Percentiles rank a stretch among this genome's conserved stretches.
phyloP scores from a whole-genome alignment of 1,140 invertebrate genomes.

The Notospermus geniculatus region DNA sequence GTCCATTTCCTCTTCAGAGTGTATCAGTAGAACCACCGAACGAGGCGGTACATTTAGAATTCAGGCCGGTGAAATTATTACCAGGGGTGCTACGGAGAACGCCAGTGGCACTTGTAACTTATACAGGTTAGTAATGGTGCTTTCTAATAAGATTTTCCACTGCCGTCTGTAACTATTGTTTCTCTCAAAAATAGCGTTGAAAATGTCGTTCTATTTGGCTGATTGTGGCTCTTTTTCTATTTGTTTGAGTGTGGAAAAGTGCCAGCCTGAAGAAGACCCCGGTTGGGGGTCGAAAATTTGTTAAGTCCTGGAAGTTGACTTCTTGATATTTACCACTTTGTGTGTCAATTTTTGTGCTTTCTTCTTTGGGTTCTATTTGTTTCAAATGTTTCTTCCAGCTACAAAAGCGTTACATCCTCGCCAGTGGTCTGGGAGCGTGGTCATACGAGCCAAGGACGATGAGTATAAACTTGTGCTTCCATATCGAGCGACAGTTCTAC shows the following conservation, averaged over 20 bases:
- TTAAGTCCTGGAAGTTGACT: too few species aligned
- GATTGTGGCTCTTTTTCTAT: too few species aligned
- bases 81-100: constrained; percentile 64
- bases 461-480: constrained; percentile 62
- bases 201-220: too few species aligned
- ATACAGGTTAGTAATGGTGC: constrained; percentile 70
- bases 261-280: too few species aligned
- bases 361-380: too few species aligned
- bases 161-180: too few species aligned
- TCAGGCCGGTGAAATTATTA: constrained; percentile 63
- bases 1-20: constrained; percentile 46
- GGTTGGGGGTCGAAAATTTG: too few species aligned
- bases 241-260: too few species aligned
- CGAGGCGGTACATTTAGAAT: constrained; percentile 58
- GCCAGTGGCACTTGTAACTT: constrained; percentile 69
- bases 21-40: constrained; percentile 55
- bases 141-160: too few species aligned
- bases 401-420: constrained; percentile 54
- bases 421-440: constrained; percentile 64
- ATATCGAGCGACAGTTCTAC: constrained; percentile 56
- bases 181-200: too few species aligned
- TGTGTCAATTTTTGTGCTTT: too few species aligned
- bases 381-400: constrained; percentile 48
- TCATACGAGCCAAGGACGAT: constrained; percentile 67
- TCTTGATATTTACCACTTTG: too few species aligned